Base-by-base conservation (phyloP, 1,140 invertebrate species). In the Trichonephila clavipes region DNA sequence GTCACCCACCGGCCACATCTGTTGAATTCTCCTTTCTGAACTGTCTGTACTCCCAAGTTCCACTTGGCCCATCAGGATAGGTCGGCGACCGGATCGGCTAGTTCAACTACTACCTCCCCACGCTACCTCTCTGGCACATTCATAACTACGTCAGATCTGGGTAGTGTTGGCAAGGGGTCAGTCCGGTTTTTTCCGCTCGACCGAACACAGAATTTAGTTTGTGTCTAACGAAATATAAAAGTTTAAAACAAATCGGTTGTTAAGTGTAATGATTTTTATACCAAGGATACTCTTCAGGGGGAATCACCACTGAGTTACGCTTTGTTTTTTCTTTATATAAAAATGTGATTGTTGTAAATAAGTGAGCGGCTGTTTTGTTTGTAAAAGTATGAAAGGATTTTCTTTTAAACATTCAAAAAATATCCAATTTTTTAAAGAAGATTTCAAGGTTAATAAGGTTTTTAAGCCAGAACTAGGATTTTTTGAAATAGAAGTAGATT, bases 51-150 rank as follows among this genome's bases (percentile, higher is more conserved):
- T 69, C 18, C 34, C 8, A 81, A 85, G 90, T 92, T 92, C 90
- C 81, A 92, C 59, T 92, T 92, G 90, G 90, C 59, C 81, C 90
- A 92, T 59, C 90, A 85, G 90, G 51, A 51, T 85, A 92, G 90
- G 90, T 92, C 90, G 90, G 59, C 90, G 90, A 92, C 90, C 90
- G 90, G 90, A 62, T 92, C 61, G 81, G 77, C 90, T 69, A 92
- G 90, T 92, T 92, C 81, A 85, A 92, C 90, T 85, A 82, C 81
- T 92, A 69, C 62, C 81, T 69, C 77, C 72, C 81, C 21, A 69
- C 14, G n/a, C 34, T 21, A 21, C 61, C 34, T 59, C 88, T 16
- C 51, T 5, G 12, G 18, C 66, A 51, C 82, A 58, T 59, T 85
- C 66, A 82, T 69, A 12, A 34, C 40, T 77, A 77, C 72, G 72